phyloP scores from a whole-genome alignment of 2,888 invertebrate species.

The Chymomyza caudatula region DNA sequence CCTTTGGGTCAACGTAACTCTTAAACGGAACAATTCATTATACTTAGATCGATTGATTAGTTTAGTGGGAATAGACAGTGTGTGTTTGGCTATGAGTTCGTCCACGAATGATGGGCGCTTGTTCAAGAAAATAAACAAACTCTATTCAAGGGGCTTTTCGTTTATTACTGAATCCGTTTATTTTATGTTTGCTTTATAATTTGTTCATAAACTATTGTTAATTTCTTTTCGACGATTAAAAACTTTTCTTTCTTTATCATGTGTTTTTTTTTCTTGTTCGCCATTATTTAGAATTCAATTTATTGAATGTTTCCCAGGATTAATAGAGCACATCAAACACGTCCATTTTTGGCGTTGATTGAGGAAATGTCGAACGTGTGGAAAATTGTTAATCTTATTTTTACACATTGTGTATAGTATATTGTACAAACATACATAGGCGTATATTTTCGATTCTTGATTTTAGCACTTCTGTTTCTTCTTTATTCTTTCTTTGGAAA shows the following conservation, averaged over 20 bases:
- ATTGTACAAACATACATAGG: too few species aligned
- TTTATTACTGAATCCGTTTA: constrained; percentile 41
- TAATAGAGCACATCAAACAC: constrained; percentile 59
- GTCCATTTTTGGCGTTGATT: constrained; percentile 42
- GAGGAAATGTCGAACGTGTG: constrained; percentile 64
- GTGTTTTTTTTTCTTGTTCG: constrained; percentile 35
- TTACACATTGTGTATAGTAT: too few species aligned
- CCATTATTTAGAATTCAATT: constrained; percentile 57
- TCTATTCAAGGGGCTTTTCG: constrained; percentile 44
- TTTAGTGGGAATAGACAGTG: too few species aligned
- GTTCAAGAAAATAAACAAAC: constrained; percentile 71
- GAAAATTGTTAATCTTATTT: too few species aligned
- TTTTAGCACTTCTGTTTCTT: constrained; percentile 31
- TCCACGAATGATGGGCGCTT: constrained; percentile 62
- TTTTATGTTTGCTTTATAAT: constrained; percentile 65
- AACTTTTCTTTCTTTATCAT: not conserved
- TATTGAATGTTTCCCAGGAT: constrained; percentile 57
- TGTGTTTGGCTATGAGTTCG: constrained; percentile 19
- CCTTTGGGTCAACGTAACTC: constrained; percentile 19
- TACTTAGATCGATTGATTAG: constrained; percentile 52
- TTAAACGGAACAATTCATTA: constrained; percentile 66
- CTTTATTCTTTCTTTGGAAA: not conserved
- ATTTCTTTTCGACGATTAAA: constrained; percentile 24
- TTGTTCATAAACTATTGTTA: constrained; percentile 68
- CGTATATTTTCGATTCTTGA: constrained; percentile 28